Evolutionary conservation across 2,113 vertebrate genomes (phyloP).

Genomic region (Epinephelus fuscoguttatus): DNA sequence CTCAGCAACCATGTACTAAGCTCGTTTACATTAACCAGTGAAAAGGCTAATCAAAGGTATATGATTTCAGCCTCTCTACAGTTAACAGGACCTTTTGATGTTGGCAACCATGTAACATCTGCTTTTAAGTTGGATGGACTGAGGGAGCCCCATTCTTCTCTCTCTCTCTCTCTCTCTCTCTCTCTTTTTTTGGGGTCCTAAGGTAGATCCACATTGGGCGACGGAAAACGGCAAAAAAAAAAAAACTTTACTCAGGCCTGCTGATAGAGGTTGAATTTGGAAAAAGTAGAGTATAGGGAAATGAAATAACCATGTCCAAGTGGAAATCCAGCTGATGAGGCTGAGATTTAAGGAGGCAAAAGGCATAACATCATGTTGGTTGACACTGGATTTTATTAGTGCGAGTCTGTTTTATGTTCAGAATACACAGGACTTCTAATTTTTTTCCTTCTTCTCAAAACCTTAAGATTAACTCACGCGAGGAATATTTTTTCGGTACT

Average conservation of each 20-base stretch:
- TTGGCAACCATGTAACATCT: slow-evolving; percentile 82
- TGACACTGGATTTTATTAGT: slow-evolving; percentile 70
- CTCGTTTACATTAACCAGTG: slow-evolving; percentile 79
- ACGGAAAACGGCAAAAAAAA: slow-evolving; percentile 19
- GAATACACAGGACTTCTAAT: slow-evolving; percentile 45
- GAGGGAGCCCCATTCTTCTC: slow-evolving; percentile 32
- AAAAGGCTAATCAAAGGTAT: slow-evolving; percentile 80
- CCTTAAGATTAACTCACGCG: neutral
- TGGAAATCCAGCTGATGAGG: slow-evolving; percentile 61
- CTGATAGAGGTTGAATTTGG: slow-evolving; percentile 42
- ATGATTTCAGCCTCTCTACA: slow-evolving; percentile 81
- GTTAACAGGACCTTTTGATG: slow-evolving; percentile 81
- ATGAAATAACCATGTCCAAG: slow-evolving; percentile 62
- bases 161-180: neutral
- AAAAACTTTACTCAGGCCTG: slow-evolving; percentile 44
- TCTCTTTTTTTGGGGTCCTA: neutral
- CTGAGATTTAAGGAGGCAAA: slow-evolving; percentile 49
- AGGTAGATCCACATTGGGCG: slow-evolving; percentile 55
- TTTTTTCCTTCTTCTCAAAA: slow-evolving; percentile 12
- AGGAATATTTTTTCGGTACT: neutral
- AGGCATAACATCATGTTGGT: slow-evolving; percentile 55
- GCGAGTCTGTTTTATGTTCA: slow-evolving; percentile 30
- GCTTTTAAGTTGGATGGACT: slow-evolving; percentile 73
- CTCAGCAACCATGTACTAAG: slow-evolving; percentile 68
- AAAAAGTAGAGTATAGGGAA: slow-evolving; percentile 54